Base-by-base conservation (phyloP, 2,888 invertebrate genomes). In the Neuroscelio doddi region DNA sequence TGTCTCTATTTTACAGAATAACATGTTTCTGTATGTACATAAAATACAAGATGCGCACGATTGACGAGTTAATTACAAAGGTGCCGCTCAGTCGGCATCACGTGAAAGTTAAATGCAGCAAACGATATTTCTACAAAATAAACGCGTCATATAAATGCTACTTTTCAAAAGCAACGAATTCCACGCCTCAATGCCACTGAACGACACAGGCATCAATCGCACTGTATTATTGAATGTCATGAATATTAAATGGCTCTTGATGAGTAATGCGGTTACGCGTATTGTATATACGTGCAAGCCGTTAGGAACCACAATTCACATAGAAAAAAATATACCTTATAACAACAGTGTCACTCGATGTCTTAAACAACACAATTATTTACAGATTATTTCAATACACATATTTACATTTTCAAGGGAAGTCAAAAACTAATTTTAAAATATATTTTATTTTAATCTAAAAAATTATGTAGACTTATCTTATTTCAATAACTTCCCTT, bases 231-330 rank as follows among this genome's bases (percentile, higher is more conserved):
- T 62, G 56, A 66, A 57, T 55, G 55, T 63, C 62, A 67, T 67
- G 66, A 66, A 66, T 66, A 66, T 66, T 66, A 50, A 66, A 66
- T 52, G 53, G 57, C 58, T 46, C 47, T 50, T 51, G 56, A 52
- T 67, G 63, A 67, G 62, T 67, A 63, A 56, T 45, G 39, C 64
- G 41, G 36, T 50, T 59, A 52, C 26, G 42, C 53, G 30, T n/a
- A 12, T 17, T 26, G 30, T 57, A 64, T 53, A 34, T 52, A 53
- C 57, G 56, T 52, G 39, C 41, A 12, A n/a, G n/a, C 24, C 41
- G 12, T 42, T 24, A 42, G 41, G 26, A 42, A 42, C 41, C 41
- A 26, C 24, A 16, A 9, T 24, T 24, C n/a, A 42, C 14, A 26
- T 26, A 24, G 1, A 26, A 26, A 24, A 24, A 24, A n/a, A 39